Conservation (phyloP, 2,888 invertebrate genomes). For the Caenorhabditis sp. region DNA sequence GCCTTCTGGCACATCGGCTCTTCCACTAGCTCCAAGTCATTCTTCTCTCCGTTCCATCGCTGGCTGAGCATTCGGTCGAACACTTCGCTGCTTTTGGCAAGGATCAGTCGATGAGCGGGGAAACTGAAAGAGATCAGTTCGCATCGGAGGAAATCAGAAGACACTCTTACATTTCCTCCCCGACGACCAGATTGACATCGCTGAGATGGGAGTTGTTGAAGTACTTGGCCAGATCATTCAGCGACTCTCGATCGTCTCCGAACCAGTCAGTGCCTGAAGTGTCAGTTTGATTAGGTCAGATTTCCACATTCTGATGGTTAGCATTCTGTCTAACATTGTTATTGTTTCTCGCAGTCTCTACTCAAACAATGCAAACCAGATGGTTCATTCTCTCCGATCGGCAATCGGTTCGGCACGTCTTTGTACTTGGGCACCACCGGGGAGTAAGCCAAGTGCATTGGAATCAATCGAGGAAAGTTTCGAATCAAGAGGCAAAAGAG, state of each 20-base stretch:
- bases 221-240: slow-evolving; percentile 82
- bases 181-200: slow-evolving; percentile 83
- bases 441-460: slow-evolving; percentile 12
- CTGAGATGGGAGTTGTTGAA: slow-evolving; percentile 82
- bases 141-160: too few relatives aligned
- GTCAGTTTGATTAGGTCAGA: neutral
- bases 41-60: slow-evolving; percentile 82
- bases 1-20: slow-evolving; percentile 83
- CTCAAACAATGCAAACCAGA: slow-evolving; percentile 55
- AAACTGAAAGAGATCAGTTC: too few relatives aligned
- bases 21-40: slow-evolving; percentile 83
- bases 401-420: slow-evolving; percentile 69
- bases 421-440: slow-evolving; percentile 53
- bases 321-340: neutral
- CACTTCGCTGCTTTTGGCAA: slow-evolving; percentile 84
- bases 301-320: neutral
- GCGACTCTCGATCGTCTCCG: slow-evolving; percentile 82
- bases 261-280: slow-evolving; percentile 81
- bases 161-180: slow-evolving; percentile 83
- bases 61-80: slow-evolving; percentile 85
- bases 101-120: slow-evolving; percentile 84
- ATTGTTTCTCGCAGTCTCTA: slow-evolving; percentile 2
- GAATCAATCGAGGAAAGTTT: slow-evolving; percentile 4
- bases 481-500: slow-evolving; percentile 5
- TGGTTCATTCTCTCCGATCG: slow-evolving; percentile 69